Evolutionary conservation across 2,113 vertebrate species (phyloP), one percentile per base, ranked within the genome.

Genomic region (Podarcis raffonei): DNA sequence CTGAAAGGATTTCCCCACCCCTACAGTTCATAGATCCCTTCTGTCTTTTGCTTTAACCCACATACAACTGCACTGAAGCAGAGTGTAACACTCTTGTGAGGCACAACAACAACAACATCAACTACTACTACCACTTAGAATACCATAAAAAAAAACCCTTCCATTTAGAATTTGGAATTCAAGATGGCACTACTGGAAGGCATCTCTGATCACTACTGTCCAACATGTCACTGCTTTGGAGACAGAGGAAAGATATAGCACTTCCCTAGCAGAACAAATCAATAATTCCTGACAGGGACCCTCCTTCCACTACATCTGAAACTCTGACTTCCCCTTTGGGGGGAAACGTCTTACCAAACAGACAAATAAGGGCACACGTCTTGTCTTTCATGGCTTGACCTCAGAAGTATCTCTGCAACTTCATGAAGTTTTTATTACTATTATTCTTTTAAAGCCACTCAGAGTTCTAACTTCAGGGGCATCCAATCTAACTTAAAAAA

Each of bases 401-500:
- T 93, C 86, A 81, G 39, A 82, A 27, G 68, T 82, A 88, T 92
- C 89, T 91, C 84, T n/a, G 87, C 74, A 62, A 80, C 35, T 90
- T 90, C 89, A 86, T 75, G 1, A 66, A 91, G 84, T n/a, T 59
- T 62, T 16, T 59, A 57, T 68, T 48, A 30, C 15, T 62, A 20
- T 79, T 53, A 91, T 71, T 71, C 66, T 48, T 72, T 84, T 48
- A 85, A 86, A 90, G 72, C 59, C 86, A 87, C 91, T 90, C 3
- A 16, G 92, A 93, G 92, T 92, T 84, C 86, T 30, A 85, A 91
- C 94, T 95, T 91, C 68, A 1, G 92, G 91, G 83, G 65, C 92
- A 89, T 90, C 90, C 78, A 76, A 89, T 81, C 93, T 80, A 83
- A 93, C 92, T 94, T 93, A 9, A 5, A 16, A 16, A 16, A 57